Conservation (phyloP, 2,888 invertebrate species). For the Taphrorychus bicolor region DNA sequence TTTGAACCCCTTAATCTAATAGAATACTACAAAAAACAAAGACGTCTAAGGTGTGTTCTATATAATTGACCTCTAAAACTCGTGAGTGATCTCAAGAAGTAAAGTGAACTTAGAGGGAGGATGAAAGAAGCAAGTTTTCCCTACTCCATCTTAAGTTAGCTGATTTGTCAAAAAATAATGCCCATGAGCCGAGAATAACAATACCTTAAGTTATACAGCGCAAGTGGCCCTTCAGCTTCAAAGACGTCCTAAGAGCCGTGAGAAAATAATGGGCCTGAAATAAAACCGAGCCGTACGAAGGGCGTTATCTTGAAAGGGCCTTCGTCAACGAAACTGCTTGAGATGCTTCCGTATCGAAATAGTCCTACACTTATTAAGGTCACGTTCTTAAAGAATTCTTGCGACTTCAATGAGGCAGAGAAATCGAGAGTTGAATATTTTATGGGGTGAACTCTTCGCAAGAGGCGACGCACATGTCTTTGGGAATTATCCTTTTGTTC, state of each 20-base stretch:
- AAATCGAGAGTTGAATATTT: background rate
- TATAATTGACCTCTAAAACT: too few species aligned
- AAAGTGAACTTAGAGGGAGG: too few species aligned
- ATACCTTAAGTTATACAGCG: background rate
- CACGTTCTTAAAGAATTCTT: constrained; percentile 2
- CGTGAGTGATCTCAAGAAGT: too few species aligned
- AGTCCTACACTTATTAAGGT: constrained; percentile 1
- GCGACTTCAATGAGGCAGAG: background rate
- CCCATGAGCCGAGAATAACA: background rate
- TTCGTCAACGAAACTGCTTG: background rate
- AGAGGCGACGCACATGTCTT: too few species aligned
- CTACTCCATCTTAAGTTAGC: background rate
- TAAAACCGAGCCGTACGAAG: background rate
- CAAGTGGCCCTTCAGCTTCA: background rate
- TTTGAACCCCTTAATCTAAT: too few species aligned
- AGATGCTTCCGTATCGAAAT: background rate
- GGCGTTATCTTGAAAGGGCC: background rate
- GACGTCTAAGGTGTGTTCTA: too few species aligned
- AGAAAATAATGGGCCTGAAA: background rate
- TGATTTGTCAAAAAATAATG: background rate
- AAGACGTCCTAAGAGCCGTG: background rate
- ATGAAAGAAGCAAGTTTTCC: too few species aligned
- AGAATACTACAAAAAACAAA: too few species aligned
- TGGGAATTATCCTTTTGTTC: too few species aligned
- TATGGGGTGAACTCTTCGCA: too few species aligned